Evolutionary conservation across 2,113 vertebrate species (phyloP), one percentile per base, ranked within the genome.

Genomic region (Brachyhypopomus gauderio): DNA sequence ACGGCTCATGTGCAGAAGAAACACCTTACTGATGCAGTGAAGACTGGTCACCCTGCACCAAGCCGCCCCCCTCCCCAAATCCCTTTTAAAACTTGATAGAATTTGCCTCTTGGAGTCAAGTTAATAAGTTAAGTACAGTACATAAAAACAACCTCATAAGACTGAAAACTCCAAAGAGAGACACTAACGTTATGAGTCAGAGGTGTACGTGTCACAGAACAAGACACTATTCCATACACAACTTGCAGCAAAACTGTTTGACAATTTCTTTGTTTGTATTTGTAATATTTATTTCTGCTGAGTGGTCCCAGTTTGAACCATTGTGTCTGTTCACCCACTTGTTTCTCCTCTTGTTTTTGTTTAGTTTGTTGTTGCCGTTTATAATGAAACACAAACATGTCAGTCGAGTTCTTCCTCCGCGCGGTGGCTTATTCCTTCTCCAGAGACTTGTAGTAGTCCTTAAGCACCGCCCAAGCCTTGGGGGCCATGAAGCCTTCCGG

Each of bases 401-500:
- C 48, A 0, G 23, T n/a, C 9, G 12, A 52, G 45, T 14, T 14
- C 45, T 14, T 52, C 67, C 27, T 23, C 69, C 8, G 4, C 8
- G 48, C 38, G 64, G 4, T 80, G 82, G 23, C 77, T 90, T 93
- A 98, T 38, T 91, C 95, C 84, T 97, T 98, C 91, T 98, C 97
- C 93, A 98, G 88, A 60, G 94, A 95, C 86, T 95, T 94, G 88
- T 98, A 99, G 88, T 99, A 99, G 25, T 99, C 97, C 83, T 94
- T 94, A 75, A 99, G 92, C 83, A 99, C 97, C 3, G 89, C 89
- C 98, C 98, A 99, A 25, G 98, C 98, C 87, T 96, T 96, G 20
- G 94, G 94, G 2, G 96, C 96, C 98, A 99, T 99, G 92, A 99
- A 99, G 77, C 98, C 98, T 55, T 97, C 95, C 0, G 98, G 98